phyloP scores from a whole-genome alignment of 2,113 vertebrate species.

The Ictalurus furcatus region DNA sequence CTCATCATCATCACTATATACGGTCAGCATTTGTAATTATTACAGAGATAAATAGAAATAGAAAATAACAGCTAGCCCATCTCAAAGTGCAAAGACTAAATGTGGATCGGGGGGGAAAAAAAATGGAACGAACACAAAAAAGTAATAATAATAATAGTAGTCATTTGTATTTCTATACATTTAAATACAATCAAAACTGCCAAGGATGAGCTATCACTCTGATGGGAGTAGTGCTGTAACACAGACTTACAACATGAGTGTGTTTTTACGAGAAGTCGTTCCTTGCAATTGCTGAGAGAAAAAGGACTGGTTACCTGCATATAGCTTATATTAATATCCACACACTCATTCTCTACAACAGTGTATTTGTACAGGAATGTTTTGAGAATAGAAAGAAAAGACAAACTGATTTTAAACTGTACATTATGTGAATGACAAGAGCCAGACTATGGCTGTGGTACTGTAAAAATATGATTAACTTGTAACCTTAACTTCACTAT shows the following conservation, averaged over 20 bases:
- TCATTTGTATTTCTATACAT: slow-evolving; percentile 76
- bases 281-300: slow-evolving; percentile 13
- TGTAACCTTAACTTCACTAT: slow-evolving; percentile 19
- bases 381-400: slow-evolving; percentile 25
- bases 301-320: slow-evolving; percentile 34
- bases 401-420: not conserved
- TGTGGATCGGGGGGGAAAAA: slow-evolving; percentile 53
- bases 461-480: slow-evolving; percentile 15
- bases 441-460: not conserved
- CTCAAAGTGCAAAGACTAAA: slow-evolving; percentile 63
- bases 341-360: slow-evolving; percentile 36
- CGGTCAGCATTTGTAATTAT: slow-evolving; percentile 22
- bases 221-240: slow-evolving; percentile 62
- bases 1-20: slow-evolving; percentile 53
- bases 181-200: slow-evolving; percentile 81
- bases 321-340: slow-evolving; percentile 42
- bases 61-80: slow-evolving; percentile 52
- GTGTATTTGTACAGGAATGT: slow-evolving; percentile 43
- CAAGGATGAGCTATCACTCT: slow-evolving; percentile 79
- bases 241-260: slow-evolving; percentile 10
- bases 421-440: not conserved
- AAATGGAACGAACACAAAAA: slow-evolving; percentile 60
- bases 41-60: slow-evolving; percentile 46
- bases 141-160: slow-evolving; percentile 59
- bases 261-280: slow-evolving; percentile 19